Base-by-base conservation (phyloP, 2,888 invertebrate genomes). In the Drosophila recens region DNA sequence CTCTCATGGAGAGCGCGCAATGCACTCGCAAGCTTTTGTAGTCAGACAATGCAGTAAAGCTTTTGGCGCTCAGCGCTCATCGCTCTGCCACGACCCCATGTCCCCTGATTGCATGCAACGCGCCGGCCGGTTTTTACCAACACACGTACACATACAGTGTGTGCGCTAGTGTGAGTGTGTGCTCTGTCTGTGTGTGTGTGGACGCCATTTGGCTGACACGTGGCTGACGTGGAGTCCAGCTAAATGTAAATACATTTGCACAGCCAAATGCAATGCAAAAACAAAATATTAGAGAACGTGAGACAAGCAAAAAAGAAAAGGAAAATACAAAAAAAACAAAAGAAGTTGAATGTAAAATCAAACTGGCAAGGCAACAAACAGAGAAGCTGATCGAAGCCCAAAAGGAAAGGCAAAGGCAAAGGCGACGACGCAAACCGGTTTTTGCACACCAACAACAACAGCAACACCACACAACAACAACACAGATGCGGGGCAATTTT, bases 151-250 rank as follows among this genome's bases (percentile, higher is more conserved):
- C 27, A n/a, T 10, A 40, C 6, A 27, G 6, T 3, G 23, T 76
- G 64, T 53, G 45, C 11, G 4, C 61, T 8, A 30, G 45, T 53
- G 23, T 33, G n/a, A 30, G 38, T 27, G 23, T 33, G n/a, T 23
- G 38, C 20, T 33, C 46, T 68, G 56, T 61, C n/a, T 43, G 45
- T 53, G 42, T 64, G 54, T 30, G 83, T 64, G 54, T 30, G 83
- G 88, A 77, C 80, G 88, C 88, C 88, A 88, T 84, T 88, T 82
- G 84, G 75, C 48, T 83, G 86, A 88, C 84, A 84, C 84, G 84
- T 84, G 84, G 84, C 84, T 77, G 83, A 70, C 73, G 66, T 82
- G 83, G 82, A 84, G 87, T 73, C 63, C 68, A 78, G 66, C 52
- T 45, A 23, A 68, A 51, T 58, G 54, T 42, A 54, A 56, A 43